Evolutionary conservation across 2,797 vertebrate genomes (phyloP).

Genomic region (Phrynocephalus forsythii): DNA sequence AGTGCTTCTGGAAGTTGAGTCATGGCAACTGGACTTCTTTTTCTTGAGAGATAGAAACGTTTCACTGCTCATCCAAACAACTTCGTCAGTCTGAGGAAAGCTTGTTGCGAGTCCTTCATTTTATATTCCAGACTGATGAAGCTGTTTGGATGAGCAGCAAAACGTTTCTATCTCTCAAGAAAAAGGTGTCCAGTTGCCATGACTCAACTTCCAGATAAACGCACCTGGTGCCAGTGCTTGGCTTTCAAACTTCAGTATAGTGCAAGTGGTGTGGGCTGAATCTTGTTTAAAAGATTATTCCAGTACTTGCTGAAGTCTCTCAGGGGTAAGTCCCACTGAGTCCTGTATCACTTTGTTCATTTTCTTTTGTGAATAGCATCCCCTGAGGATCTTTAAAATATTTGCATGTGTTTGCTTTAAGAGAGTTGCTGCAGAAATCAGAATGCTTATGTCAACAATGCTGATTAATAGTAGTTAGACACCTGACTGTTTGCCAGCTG

Average conservation of each 20-base stretch:
- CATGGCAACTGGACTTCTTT: no score
- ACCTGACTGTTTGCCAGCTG: neutral
- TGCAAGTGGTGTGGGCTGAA: neutral
- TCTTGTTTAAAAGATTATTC: neutral
- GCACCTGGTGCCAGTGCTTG: neutral
- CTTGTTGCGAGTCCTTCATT: no score
- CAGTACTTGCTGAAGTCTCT: neutral
- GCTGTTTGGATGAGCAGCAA: no score
- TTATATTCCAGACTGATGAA: no score
- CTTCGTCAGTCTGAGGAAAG: no score
- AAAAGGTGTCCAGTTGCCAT: no score
- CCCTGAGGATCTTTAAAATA: neutral
- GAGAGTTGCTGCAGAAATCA: neutral
- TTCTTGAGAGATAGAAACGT: no score
- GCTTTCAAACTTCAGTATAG: neutral
- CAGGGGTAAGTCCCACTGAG: neutral
- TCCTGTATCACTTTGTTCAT: neutral
- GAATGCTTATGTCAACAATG: neutral
- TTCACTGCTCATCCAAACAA: no score
- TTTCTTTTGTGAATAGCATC: neutral
- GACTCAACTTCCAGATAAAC: no score
- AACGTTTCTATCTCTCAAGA: no score
- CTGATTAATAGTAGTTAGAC: neutral
- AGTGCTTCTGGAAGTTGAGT: neutral
- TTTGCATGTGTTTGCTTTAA: neutral